These are phyloP conservation scores for Onthophagus sagittarius DNA, from an alignment of 2,888 invertebrate genomes.

Conservation along the genomic window DNA sequence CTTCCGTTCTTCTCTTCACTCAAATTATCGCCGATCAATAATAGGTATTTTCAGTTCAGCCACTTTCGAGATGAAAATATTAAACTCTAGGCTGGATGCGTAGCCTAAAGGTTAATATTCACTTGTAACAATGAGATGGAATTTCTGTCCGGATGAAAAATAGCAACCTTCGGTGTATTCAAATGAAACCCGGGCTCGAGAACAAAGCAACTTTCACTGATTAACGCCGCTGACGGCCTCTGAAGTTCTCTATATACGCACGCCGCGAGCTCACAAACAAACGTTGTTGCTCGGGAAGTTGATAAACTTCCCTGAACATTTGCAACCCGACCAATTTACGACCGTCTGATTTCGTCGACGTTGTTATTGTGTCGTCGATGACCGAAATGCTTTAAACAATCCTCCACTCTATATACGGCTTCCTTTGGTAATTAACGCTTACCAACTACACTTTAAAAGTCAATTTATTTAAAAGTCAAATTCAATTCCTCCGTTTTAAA, in stretches of 20 bases:
- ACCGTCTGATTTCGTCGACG: background rate
- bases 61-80: background rate
- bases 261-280: slow-evolving; percentile 8
- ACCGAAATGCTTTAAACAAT: background rate
- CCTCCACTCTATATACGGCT: background rate
- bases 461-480: no score
- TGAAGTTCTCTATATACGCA: slow-evolving; percentile 11
- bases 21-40: background rate
- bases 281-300: background rate
- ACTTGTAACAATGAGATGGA: slow-evolving; percentile 5
- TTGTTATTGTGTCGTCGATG: background rate
- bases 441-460: background rate
- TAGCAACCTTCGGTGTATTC: slow-evolving; percentile 22
- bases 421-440: background rate
- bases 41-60: background rate
- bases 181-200: slow-evolving; percentile 16
- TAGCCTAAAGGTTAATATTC: background rate
- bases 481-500: no score
- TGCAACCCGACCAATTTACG: background rate
- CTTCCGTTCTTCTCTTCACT: background rate
- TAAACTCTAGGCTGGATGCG: background rate
- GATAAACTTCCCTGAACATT: background rate
- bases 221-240: slow-evolving; percentile 19
- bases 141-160: slow-evolving; percentile 4
- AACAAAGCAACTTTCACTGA: slow-evolving; percentile 22